These are phyloP conservation scores for Calonectris borealis DNA, from an alignment of 2,113 vertebrate genomes.

Conservation along the genomic window DNA sequence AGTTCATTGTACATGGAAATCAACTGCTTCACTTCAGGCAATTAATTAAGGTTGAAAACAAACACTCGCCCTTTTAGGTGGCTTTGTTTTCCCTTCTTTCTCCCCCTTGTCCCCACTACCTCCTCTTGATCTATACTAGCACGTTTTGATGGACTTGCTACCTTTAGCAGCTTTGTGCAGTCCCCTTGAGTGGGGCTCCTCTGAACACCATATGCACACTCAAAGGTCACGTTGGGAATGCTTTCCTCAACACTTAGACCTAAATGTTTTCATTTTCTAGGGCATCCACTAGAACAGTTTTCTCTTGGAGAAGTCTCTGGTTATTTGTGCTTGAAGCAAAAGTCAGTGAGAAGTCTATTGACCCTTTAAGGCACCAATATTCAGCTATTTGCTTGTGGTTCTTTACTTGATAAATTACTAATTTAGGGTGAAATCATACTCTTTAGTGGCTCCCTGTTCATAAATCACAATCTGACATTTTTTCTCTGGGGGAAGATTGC, in stretches of 20 bases:
- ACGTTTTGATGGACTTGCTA: not conserved
- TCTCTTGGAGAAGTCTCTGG: constrained; percentile 33
- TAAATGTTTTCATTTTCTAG: constrained; percentile 45
- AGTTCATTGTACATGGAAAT: constrained; percentile 21
- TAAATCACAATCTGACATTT: constrained; percentile 68
- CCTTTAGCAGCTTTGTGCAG: not conserved
- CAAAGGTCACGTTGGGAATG: not conserved
- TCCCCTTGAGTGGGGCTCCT: not conserved
- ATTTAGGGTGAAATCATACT: constrained; percentile 71
- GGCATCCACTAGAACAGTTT: constrained; percentile 47
- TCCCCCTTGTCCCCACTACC: not conserved
- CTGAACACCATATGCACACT: not conserved
- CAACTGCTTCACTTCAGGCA: constrained; percentile 22
- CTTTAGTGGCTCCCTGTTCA: constrained; percentile 64
- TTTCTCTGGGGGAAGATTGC: constrained; percentile 57
- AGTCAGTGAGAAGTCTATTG: constrained; percentile 52
- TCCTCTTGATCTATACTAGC: not conserved
- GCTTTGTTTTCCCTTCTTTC: not conserved
- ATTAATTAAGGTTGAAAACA: constrained; percentile 9
- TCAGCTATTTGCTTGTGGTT: constrained; percentile 59
- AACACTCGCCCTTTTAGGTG: not conserved
- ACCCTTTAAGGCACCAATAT: constrained; percentile 65
- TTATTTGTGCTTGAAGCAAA: constrained; percentile 67
- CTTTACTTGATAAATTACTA: constrained; percentile 71
- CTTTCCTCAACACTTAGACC: not conserved